A percentile compares a stretch with the other conserved stretches of the same genome.
phyloP scores from a whole-genome alignment of 2,888 invertebrate species.

The Prostheceraeus crozeri region DNA sequence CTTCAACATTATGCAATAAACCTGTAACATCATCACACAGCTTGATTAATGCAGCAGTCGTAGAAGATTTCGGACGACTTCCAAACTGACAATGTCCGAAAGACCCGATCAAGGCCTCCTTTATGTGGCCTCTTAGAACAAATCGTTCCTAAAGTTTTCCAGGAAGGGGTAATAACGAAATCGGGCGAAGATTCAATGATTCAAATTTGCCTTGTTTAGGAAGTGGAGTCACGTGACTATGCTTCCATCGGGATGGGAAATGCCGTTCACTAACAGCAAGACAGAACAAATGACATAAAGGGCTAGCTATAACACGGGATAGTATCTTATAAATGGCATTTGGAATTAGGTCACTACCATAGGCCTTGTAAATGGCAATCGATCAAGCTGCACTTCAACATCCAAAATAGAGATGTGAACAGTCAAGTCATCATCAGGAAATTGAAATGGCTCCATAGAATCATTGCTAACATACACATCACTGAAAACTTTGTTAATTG shows the following conservation, averaged over 20 bases:
- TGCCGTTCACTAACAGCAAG: neutral
- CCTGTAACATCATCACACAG: neutral
- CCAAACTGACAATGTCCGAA: constrained; percentile 1
- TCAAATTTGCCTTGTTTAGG: no score
- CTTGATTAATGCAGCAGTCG: constrained; percentile 1
- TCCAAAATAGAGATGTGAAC: no score
- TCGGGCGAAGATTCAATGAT: no score
- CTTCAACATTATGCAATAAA: neutral
- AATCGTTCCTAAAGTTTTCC: constrained; percentile 10
- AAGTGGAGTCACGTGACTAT: constrained; percentile 6
- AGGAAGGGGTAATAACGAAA: no score
- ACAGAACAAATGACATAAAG: neutral
- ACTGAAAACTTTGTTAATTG: no score
- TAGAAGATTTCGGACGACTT: constrained; percentile 2
- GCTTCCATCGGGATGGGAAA: constrained; percentile 18
- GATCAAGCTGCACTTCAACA: no score
- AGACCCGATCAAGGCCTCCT: neutral
- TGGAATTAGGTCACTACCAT: constrained; percentile 1
- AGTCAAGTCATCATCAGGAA: no score
- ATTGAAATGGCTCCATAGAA: no score
- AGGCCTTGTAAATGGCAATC: constrained; percentile 11
- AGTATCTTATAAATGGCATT: neutral
- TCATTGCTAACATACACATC: no score
- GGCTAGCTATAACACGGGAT: neutral
- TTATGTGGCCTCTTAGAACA: neutral